Evolutionary conservation across 2,888 invertebrate species (phyloP).

Genomic region (Caenorhabditis virilis): DNA sequence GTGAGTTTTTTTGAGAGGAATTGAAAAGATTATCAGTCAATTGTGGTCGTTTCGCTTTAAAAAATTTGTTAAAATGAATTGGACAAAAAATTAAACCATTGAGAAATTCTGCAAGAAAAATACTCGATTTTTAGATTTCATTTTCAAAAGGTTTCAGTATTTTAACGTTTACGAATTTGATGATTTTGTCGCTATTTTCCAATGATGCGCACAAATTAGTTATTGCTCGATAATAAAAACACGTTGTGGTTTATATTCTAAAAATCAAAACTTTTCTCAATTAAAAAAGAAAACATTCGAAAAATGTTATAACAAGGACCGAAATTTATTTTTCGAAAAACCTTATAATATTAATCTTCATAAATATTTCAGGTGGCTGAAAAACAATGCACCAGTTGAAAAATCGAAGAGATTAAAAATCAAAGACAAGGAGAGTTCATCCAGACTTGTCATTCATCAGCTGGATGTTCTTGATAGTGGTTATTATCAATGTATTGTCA

Average conservation of each 20-base stretch:
- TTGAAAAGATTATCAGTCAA: too few species aligned
- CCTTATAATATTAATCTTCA: too few species aligned
- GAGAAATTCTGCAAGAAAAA: too few species aligned
- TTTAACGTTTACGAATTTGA: too few species aligned
- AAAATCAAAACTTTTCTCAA: not conserved
- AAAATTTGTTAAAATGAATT: too few species aligned
- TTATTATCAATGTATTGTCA: constrained; percentile 65
- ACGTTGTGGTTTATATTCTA: not conserved
- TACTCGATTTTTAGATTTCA: not conserved
- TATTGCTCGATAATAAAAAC: not conserved
- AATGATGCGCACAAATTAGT: not conserved
- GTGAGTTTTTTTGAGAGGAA: too few species aligned
- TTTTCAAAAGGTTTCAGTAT: not conserved
- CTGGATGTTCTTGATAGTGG: constrained; percentile 66
- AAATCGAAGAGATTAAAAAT: constrained; percentile 59
- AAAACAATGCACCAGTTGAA: constrained; percentile 66
- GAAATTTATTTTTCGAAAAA: not conserved
- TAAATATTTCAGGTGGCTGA: constrained; percentile 34
- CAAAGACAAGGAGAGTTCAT: constrained; percentile 59
- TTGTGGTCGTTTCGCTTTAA: too few species aligned
- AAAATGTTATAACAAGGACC: too few species aligned
- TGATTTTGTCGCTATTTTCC: too few species aligned
- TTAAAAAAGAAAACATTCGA: too few species aligned
- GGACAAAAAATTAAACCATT: too few species aligned
- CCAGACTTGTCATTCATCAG: constrained; percentile 61